Percentiles rank a stretch among this genome's conserved stretches.
These are phyloP conservation scores for Caranx ignobilis DNA, from an alignment of 2,113 vertebrate species.

Conservation along the genomic window DNA sequence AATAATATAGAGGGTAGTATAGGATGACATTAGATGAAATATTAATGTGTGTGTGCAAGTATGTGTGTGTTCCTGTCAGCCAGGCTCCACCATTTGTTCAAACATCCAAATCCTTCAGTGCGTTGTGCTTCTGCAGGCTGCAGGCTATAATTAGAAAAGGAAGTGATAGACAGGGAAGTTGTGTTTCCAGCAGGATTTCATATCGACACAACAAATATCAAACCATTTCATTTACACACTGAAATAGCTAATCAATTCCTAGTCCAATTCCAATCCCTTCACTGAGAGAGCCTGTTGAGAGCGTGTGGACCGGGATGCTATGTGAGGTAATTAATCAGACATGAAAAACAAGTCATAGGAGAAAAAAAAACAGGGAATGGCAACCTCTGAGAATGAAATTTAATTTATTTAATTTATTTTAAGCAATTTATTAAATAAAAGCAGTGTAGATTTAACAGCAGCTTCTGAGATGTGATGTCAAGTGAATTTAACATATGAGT, in stretches of 20 bases:
- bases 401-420: neutral
- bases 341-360: too few relatives aligned
- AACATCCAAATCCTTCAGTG: conserved; percentile 37
- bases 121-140: conserved; percentile 23
- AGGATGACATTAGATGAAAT: neutral
- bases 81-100: conserved; percentile 16
- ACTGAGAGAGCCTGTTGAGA: neutral
- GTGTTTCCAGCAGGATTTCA: conserved; percentile 33
- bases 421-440: conserved; percentile 23
- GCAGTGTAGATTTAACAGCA: conserved; percentile 32
- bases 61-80: conserved; percentile 12
- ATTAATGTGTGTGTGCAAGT: neutral
- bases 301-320: neutral
- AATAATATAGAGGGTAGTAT: conserved; percentile 4
- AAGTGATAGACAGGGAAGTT: conserved; percentile 23
- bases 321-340: too few relatives aligned
- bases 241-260: conserved; percentile 34
- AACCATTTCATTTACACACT: conserved; percentile 39
- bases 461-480: conserved; percentile 39
- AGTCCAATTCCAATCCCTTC: conserved; percentile 4
- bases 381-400: conserved; percentile 22
- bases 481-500: conserved; percentile 57
- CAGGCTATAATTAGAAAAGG: conserved; percentile 56
- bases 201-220: conserved; percentile 27
- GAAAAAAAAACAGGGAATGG: neutral